Percentiles rank a stretch among this genome's conserved stretches.
These are phyloP conservation scores for Cyanoliseus patagonus DNA, from an alignment of 2,113 vertebrate genomes.

Conservation along the genomic window DNA sequence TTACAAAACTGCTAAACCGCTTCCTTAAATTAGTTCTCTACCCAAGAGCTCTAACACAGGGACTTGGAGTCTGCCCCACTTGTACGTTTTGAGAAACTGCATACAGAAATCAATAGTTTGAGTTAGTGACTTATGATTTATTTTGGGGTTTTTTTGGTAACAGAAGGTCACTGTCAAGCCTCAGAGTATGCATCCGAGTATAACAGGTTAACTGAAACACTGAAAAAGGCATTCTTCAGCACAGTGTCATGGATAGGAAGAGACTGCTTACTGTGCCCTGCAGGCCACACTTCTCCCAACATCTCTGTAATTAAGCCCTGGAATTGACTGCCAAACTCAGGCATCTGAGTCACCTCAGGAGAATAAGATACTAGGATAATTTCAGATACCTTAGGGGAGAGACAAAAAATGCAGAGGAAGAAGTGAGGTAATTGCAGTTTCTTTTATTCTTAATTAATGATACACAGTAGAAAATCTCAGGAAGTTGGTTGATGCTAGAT, in stretches of 20 bases:
- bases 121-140: background rate
- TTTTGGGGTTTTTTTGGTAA: background rate
- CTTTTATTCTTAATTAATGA: background rate
- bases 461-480: background rate
- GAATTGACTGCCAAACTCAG: background rate
- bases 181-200: background rate
- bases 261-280: background rate
- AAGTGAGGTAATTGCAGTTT: background rate
- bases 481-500: background rate
- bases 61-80: background rate
- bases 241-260: rapidly evolving
- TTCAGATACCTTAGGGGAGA: background rate
- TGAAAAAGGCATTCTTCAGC: background rate
- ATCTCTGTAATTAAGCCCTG: background rate
- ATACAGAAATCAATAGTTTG: background rate
- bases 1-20: background rate
- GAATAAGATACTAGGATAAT: background rate
- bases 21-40: background rate
- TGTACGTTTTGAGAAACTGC: background rate
- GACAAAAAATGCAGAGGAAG: background rate
- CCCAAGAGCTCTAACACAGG: background rate
- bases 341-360: background rate
- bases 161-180: background rate
- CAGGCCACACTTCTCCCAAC: background rate
- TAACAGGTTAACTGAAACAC: background rate